Evolutionary conservation across 2,888 invertebrate species (phyloP), one percentile per base, ranked within the genome.

Genomic region (Cotesia congregata): DNA sequence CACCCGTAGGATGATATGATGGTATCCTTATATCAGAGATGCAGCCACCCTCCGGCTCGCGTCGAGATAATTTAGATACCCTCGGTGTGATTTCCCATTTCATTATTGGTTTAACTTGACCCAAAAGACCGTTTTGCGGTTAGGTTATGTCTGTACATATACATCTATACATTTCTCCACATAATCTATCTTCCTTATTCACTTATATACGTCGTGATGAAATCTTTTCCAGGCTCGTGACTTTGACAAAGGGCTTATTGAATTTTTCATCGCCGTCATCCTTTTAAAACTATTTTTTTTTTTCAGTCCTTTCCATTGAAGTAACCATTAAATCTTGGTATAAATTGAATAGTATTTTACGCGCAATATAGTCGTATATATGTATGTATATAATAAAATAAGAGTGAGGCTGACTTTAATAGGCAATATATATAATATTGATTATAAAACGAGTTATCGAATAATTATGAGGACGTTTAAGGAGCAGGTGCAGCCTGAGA

Each of bases 51-150:
- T 81, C 82, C 85, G 85, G 85, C 84, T 85, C 83, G 79, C 68
- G 80, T 78, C 76, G 80, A 84, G 85, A 87, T 87, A 86, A 87
- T 87, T 86, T 84, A 85, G 86, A 87, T 87, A 85, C 87, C 83
- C 82, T 72, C 80, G 81, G 82, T 86, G 85, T 84, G 85, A 86
- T 86, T 86, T 87, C 85, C 83, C 80, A 74, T 78, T 75, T 83
- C 85, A 84, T 85, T 85, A 81, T 83, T 82, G 73, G 67, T 72
- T 67, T 75, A 71, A 74, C 72, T 60, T 71, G 72, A 20, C 72
- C 59, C 69, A 30, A 72, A 65, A 61, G 76, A 73, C 69, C 50
- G 50, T 50, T 50, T 50, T 50, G 50, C 50, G 80, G 81, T 77
- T 67, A 64, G 67, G 75, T 77, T 50, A 50, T 9, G 12, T 50